phyloP scores from a whole-genome alignment of 2,888 invertebrate species.

The Eurois occulta region DNA sequence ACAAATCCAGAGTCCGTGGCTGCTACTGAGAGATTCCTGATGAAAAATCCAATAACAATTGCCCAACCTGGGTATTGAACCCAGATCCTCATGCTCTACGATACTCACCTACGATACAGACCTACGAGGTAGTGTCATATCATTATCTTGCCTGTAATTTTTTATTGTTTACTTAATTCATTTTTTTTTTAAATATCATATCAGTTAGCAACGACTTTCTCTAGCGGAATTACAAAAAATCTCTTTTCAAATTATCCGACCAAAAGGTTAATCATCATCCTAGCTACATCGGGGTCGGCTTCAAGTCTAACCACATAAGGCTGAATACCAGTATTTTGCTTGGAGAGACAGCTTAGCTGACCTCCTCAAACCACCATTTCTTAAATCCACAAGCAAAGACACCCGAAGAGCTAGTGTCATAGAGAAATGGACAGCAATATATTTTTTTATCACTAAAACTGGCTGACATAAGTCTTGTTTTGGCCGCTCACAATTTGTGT shows the following conservation, averaged over 20 bases:
- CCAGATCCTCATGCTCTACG: too few species aligned
- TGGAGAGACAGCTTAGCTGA: neutral
- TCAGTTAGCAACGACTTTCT: neutral
- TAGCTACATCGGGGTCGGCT: neutral
- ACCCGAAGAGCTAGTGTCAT: neutral
- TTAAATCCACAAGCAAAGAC: neutral
- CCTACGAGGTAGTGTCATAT: neutral
- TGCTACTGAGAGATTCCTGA: too few species aligned
- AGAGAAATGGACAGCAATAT: constrained; percentile 7
- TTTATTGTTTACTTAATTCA: neutral
- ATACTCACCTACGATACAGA: too few species aligned
- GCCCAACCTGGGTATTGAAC: too few species aligned
- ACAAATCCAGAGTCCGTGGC: neutral
- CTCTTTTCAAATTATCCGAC: neutral
- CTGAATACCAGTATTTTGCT: neutral
- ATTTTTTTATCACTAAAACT: constrained; percentile 41
- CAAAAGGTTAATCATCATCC: too few species aligned
- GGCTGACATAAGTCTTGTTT: constrained; percentile 27
- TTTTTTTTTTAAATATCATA: neutral
- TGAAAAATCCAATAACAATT: too few species aligned
- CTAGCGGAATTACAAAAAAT: neutral
- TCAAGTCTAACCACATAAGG: neutral
- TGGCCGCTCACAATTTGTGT: constrained; percentile 27
- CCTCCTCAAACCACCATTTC: neutral
- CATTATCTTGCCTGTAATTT: neutral